Evolutionary conservation across 2,888 invertebrate species (phyloP), one percentile per base, ranked within the genome.

Genomic region (Eristalis intricaria): DNA sequence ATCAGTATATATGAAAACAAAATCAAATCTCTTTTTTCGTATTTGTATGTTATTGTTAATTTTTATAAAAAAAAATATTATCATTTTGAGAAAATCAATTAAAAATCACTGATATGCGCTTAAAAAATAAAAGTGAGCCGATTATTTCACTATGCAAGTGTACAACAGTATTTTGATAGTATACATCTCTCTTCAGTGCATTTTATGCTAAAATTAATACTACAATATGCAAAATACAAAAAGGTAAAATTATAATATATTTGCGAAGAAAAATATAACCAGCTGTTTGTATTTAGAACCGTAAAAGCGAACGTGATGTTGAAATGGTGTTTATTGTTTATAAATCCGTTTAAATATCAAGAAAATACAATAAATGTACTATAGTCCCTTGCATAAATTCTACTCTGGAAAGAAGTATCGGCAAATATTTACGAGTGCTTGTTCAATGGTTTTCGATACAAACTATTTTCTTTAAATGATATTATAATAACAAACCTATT

Each of bases 11-110:
- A 79, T 40, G 76, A 70, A 74, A 75, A 84, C 70, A 88, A 76
- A 85, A 82, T 91, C 89, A 91, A 92, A 92, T 92, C 92, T 92
- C 92, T 92, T 91, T 92, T 92, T 92, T 92, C 92, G 92, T 92
- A 92, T 92, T 92, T 92, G 92, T 92, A 91, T 92, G 92, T 92
- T 92, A 90, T 92, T 91, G 92, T 92, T 92, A 91, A 92, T 92
- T 92, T 92, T 92, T 90, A 89, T 90, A 90, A 90, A 90, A 90
- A 61, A 89, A 91, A 89, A 89, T 89, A 89, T 91, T 92, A 90
- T 92, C 92, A 92, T 92, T 91, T 90, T 90, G 91, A 92, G 92
- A 92, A 92, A 92, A 92, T 92, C 89, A 91, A 91, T 92, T 91
- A 90, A 91, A 91, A 91, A 90, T 92, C 92, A 92, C 91, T 90